Evolutionary conservation across 2,113 vertebrate species (phyloP), one percentile per base, ranked within the genome.

Genomic region (Bagarius yarrelli): DNA sequence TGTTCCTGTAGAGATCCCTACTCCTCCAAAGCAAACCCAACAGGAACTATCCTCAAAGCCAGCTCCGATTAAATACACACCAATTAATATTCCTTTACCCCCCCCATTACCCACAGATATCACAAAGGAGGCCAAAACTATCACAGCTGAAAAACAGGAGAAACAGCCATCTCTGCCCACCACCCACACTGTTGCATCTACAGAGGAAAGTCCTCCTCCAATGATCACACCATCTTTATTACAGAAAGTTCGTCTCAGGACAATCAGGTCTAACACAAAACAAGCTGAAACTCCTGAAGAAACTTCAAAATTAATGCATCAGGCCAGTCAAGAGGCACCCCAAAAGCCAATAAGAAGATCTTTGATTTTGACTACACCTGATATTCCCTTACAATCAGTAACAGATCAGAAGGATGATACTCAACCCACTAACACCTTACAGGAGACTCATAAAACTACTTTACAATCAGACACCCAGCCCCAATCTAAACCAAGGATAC

Each of bases 281-380:
- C 71, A 53, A 32, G 30, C n/a, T 36, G 75, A 81, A 80, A 30
- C 32, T 23, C 23, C 36, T 14, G 50, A 32, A 60, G 86, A 87
- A 56, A 53, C 78, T 55, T 76, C 83, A 52, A 85, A 81, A 79
- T 34, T 72, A 27, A 52, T 81, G 64, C 82, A 86, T 34, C 74
- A 84, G 80, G 78, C 61, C 52, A 87, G 61, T 56, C 80, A 86
- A 27, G 88, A 92, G 0, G 90, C 90, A 8, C 96, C 96, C 0
- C 95, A 95, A 86, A 98, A 97, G 72, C 95, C 97, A 4, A 80
- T 95, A 34, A 94, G 96, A 84, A 94, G 90, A 50, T 95, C 96
- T 25, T 82, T 95, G 67, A 83, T 87, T 77, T 50, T 87, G 55
- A 67, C 21, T n/a, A 52, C 79, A 32, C 23, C 81, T 15, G 80